Conservation (phyloP, 1,140 invertebrate species). For the Watersipora subatra region DNA sequence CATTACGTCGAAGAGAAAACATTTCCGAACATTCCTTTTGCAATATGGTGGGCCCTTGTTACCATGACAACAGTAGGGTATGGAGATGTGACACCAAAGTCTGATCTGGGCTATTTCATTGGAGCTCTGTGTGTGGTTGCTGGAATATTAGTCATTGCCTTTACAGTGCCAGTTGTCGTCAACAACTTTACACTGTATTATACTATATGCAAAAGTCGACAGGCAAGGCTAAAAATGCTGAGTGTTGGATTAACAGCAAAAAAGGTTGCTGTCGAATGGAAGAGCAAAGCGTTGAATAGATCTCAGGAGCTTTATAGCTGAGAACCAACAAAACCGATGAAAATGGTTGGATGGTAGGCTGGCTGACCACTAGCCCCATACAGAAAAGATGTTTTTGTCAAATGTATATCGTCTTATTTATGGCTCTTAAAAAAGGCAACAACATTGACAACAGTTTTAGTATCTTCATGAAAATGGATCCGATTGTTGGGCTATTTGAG, state of each 20-base stretch:
- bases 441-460: no score
- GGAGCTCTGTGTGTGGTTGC: constrained; percentile 69
- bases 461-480: no score
- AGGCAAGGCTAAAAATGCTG: not conserved
- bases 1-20: constrained; percentile 29
- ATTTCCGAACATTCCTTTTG: constrained; percentile 70
- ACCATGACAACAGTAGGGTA: constrained; percentile 97
- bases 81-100: constrained; percentile 44
- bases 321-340: not conserved
- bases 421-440: no score
- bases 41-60: constrained; percentile 89
- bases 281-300: not conserved
- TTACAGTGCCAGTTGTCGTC: constrained; percentile 79
- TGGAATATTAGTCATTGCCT: constrained; percentile 70
- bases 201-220: constrained; percentile 9
- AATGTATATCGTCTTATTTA: no score
- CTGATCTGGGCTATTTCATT: constrained; percentile 42
- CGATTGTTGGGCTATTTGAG: no score
- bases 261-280: no score
- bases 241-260: no score
- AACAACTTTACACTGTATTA: constrained; percentile 54
- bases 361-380: no score
- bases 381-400: no score
- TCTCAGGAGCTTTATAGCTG: no score
- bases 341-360: no score